Evolutionary conservation across 1,140 invertebrate genomes (phyloP).

Genomic region (Nasonia vitripennis): DNA sequence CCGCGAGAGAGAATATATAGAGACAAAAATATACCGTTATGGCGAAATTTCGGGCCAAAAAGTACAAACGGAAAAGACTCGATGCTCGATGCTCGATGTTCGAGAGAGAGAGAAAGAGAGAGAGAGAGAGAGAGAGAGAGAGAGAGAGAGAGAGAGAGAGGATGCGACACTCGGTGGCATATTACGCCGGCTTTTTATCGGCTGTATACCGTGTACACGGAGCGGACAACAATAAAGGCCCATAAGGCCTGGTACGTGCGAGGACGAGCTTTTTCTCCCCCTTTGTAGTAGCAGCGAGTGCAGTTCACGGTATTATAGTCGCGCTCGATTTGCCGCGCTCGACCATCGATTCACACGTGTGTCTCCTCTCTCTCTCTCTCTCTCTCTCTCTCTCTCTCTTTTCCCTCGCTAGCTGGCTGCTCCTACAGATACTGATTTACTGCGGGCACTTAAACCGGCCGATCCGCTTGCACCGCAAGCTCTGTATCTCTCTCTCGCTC

Average conservation of each 20-base stretch:
- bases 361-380: neutral
- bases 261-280: neutral
- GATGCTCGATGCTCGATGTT: too few species aligned
- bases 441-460: conserved; percentile 22
- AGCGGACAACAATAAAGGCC: neutral
- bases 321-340: conserved; percentile 39
- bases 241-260: neutral
- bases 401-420: neutral
- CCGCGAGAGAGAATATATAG: neutral
- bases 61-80: neutral
- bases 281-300: too few species aligned
- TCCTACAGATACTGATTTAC: conserved; percentile 39
- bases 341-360: conserved; percentile 23
- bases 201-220: too few species aligned
- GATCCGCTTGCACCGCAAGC: neutral
- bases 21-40: neutral
- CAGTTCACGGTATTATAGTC: neutral
- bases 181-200: conserved; percentile 26
- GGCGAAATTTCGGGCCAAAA: neutral
- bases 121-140: too few species aligned
- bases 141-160: too few species aligned
- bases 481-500: conserved; percentile 7
- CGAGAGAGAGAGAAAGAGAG: too few species aligned
- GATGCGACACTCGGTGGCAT: neutral
- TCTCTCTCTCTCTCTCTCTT: neutral